These are phyloP conservation scores for Pavo muticus DNA, from an alignment of 2,113 vertebrate genomes.

Conservation along the genomic window DNA sequence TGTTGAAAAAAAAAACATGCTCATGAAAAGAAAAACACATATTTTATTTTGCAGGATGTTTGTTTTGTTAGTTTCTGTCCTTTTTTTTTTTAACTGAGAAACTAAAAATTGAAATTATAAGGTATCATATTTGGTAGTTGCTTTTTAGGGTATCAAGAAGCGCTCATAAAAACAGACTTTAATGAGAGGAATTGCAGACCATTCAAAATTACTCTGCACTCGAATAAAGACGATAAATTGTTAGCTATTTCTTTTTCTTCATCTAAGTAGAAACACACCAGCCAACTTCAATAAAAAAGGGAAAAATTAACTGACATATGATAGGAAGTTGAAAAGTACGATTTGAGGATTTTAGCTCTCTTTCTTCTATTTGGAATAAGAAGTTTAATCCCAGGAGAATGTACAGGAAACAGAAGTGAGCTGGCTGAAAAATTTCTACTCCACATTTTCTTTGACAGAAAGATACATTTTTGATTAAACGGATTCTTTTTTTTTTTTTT, in stretches of 20 bases:
- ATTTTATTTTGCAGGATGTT: not conserved
- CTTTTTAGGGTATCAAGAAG: not conserved
- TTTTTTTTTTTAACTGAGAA: not conserved
- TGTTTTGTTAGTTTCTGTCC: not conserved
- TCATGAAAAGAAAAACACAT: not conserved
- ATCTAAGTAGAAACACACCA: constrained; percentile 45
- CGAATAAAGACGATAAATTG: constrained; percentile 39
- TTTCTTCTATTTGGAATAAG: constrained; percentile 47
- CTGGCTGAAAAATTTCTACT: constrained; percentile 22
- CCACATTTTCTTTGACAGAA: constrained; percentile 38
- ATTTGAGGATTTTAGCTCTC: constrained; percentile 30
- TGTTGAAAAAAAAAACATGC: not conserved
- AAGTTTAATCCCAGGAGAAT: constrained; percentile 43
- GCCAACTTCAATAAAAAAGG: not conserved
- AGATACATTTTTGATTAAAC: constrained; percentile 37
- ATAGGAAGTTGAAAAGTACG: constrained; percentile 39
- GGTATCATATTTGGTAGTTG: not conserved
- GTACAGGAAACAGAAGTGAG: constrained; percentile 13
- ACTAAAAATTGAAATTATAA: not conserved
- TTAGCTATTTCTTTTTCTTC: constrained; percentile 1
- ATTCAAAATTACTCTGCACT: not conserved
- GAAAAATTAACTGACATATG: constrained; percentile 51
- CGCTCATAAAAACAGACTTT: not conserved
- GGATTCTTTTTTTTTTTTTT: not conserved
- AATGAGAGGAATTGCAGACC: not conserved